A percentile compares a stretch with the other conserved stretches of the same genome.
These are phyloP conservation scores for Trichacis sp. DNA, from an alignment of 2,888 invertebrate genomes.

Conservation along the genomic window DNA sequence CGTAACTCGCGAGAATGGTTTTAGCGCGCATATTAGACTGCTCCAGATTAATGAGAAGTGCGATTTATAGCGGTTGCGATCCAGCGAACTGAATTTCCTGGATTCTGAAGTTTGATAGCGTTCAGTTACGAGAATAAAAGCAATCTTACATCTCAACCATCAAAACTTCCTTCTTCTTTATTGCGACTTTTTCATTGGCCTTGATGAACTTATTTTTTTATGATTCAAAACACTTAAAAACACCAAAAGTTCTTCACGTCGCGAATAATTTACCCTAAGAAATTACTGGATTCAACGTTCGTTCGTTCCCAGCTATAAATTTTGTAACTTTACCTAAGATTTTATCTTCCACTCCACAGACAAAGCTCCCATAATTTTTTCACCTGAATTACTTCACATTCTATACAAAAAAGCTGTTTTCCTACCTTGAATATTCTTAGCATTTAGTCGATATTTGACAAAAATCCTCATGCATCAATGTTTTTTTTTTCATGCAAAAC, in stretches of 20 bases:
- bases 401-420: no score
- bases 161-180: background rate
- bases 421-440: no score
- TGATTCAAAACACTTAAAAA: background rate
- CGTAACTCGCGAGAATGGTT: background rate
- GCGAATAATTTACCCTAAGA: background rate
- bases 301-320: no score
- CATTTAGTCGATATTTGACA: no score
- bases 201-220: background rate
- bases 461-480: no score
- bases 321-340: background rate
- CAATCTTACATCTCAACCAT: background rate
- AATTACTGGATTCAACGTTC: no score
- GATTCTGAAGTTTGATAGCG: background rate
- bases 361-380: background rate
- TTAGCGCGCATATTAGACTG: slow-evolving; percentile 2
- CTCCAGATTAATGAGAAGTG: background rate
- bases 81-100: slow-evolving; percentile 1
- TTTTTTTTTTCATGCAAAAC: no score
- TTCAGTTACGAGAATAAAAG: background rate
- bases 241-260: no score
- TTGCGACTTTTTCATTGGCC: background rate
- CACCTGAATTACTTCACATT: no score
- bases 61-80: slow-evolving; percentile 2
- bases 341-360: background rate